Conservation (phyloP, 2,888 invertebrate species). For the Barypeithes pellucidus region DNA sequence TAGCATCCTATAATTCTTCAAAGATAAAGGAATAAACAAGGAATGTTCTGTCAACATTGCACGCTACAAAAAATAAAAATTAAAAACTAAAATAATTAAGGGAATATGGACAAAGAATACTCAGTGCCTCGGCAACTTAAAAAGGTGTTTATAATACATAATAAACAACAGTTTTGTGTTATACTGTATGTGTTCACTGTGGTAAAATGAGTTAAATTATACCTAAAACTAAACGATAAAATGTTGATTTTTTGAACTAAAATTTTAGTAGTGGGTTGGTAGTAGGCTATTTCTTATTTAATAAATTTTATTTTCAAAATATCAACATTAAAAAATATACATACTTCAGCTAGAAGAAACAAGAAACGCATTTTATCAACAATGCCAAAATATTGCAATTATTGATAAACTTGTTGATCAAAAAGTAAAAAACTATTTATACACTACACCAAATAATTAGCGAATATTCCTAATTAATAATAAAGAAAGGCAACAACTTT, state of each 20-base stretch:
- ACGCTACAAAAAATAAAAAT: constrained; percentile 23
- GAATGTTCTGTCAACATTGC: background rate
- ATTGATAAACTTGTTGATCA: too few species aligned
- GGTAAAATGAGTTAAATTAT: background rate
- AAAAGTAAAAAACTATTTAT: too few species aligned
- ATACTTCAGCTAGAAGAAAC: background rate
- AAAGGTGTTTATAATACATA: constrained; percentile 34
- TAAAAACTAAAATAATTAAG: constrained; percentile 37
- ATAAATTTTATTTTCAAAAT: background rate
- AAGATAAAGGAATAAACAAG: background rate
- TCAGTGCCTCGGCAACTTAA: constrained; percentile 66
- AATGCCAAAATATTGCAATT: too few species aligned
- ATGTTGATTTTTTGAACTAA: constrained; percentile 1
- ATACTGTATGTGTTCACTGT: constrained; percentile 29
- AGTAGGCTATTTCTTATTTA: background rate
- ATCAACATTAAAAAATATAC: background rate
- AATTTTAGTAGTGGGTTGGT: too few species aligned
- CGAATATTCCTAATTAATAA: too few species aligned
- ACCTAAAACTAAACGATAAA: background rate
- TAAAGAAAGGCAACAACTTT: too few species aligned
- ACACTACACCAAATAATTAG: too few species aligned
- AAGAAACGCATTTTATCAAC: background rate
- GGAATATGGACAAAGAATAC: constrained; percentile 57
- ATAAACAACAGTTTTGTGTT: constrained; percentile 24
- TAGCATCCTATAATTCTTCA: too few species aligned